phyloP scores from a whole-genome alignment of 2,797 vertebrate species.

The Masticophis lateralis region DNA sequence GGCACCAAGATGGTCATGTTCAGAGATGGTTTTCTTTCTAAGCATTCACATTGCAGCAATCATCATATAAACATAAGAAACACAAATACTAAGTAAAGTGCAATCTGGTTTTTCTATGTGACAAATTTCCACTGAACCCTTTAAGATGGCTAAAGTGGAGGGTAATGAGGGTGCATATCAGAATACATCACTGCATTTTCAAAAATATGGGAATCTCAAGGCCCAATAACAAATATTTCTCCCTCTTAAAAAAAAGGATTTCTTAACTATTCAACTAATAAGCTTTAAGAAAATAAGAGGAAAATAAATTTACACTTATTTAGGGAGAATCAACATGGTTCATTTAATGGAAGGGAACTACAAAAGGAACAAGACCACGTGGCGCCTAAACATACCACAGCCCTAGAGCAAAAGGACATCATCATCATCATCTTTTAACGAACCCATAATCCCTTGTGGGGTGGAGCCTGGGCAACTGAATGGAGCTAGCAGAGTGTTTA shows the following conservation, averaged over 20 bases:
- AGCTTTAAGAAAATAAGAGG: neutral
- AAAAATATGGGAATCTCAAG: neutral
- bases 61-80: neutral
- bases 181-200: neutral
- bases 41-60: neutral
- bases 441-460: no score
- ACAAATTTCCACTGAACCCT: neutral
- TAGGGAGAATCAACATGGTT: neutral
- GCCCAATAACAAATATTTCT: neutral
- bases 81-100: neutral
- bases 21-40: neutral
- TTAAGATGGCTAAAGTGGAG: neutral
- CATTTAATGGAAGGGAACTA: neutral
- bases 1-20: neutral
- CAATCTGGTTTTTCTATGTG: neutral
- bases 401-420: neutral
- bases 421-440: no score
- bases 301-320: neutral
- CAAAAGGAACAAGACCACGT: neutral
- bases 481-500: no score
- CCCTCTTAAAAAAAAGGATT: neutral
- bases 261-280: neutral
- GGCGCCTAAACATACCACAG: neutral
- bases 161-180: neutral
- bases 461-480: no score